Base-by-base conservation (phyloP, 2,888 invertebrate species). In the Dyspetes luteomarginatus region DNA sequence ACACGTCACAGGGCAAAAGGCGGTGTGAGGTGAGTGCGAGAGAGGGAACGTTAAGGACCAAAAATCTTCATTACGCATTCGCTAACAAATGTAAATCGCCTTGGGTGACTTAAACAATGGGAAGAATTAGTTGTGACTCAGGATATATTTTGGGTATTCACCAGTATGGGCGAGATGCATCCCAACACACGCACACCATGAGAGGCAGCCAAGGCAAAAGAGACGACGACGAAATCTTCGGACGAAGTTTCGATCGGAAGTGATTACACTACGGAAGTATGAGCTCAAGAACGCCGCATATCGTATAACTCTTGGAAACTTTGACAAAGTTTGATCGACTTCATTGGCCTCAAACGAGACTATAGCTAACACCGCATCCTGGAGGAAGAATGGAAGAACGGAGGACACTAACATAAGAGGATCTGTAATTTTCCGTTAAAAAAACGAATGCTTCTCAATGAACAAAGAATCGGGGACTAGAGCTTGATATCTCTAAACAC, bases 41-140 rank as follows among this genome's bases (percentile, higher is more conserved):
- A n/a, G n/a, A 62, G 52, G 28, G 9, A 36, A 19, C 67, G 72
- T 55, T 65, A 45, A 85, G 83, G 84, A 84, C 85, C 85, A 81
- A 88, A 85, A 88, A 88, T 87, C 87, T 88, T 88, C 87, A 88
- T 88, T 89, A 88, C 84, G 85, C 85, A 86, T 87, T 88, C 86
- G 84, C 88, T 89, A 88, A 89, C 88, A 87, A 87, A 89, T 89
- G 89, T 88, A 88, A 89, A 89, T 88, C 86, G 87, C 82, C 81
- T 81, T 81, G 78, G 86, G 67, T 68, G 80, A 80, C 76, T 80
- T 76, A 41, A 76, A 77, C 73, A 69, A 58, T 28, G 28, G 19
- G 58, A n/a, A 60, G 76, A 76, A 69, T 55, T 64, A 56, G 55
- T 67, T 26, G 60, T 12, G 43, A 15, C 72, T 55, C 50, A 9